These are phyloP conservation scores for Atlantisia rogersi DNA, from an alignment of 2,113 vertebrate genomes.

Conservation along the genomic window DNA sequence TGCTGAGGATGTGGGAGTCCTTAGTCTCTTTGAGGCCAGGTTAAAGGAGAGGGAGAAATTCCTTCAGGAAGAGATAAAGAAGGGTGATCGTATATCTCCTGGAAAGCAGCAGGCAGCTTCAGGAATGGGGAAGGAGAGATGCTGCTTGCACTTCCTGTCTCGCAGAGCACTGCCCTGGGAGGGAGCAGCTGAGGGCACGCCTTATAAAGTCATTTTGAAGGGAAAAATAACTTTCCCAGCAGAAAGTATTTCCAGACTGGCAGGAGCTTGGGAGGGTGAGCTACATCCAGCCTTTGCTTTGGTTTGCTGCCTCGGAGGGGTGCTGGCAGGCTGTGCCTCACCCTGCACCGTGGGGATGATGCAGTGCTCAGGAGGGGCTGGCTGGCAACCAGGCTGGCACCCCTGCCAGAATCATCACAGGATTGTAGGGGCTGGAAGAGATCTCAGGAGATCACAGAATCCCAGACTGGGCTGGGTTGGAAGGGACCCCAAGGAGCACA, in stretches of 20 bases:
- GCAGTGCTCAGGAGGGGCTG: background rate
- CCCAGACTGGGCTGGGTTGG: too few species aligned
- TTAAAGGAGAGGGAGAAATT: background rate
- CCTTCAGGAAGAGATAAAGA: background rate
- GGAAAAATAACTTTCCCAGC: constrained; percentile 14
- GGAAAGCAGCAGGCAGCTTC: background rate
- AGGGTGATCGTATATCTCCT: background rate
- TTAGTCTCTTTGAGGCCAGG: background rate
- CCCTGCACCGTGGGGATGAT: background rate
- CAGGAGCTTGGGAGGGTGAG: background rate
- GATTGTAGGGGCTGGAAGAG: too few species aligned
- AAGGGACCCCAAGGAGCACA: too few species aligned
- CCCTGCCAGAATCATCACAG: too few species aligned
- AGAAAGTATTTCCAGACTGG: constrained; percentile 31
- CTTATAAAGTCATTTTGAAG: constrained; percentile 48
- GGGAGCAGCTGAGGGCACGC: background rate
- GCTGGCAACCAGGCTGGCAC: background rate
- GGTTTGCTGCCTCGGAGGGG: background rate
- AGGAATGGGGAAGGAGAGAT: background rate
- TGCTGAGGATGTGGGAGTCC: background rate
- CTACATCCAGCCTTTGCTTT: background rate
- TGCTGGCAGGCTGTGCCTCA: background rate
- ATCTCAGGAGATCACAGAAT: too few species aligned
- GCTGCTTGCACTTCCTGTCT: background rate
- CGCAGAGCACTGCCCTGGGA: background rate